phyloP scores from a whole-genome alignment of 2,113 vertebrate species.

The Pristiophorus japonicus region DNA sequence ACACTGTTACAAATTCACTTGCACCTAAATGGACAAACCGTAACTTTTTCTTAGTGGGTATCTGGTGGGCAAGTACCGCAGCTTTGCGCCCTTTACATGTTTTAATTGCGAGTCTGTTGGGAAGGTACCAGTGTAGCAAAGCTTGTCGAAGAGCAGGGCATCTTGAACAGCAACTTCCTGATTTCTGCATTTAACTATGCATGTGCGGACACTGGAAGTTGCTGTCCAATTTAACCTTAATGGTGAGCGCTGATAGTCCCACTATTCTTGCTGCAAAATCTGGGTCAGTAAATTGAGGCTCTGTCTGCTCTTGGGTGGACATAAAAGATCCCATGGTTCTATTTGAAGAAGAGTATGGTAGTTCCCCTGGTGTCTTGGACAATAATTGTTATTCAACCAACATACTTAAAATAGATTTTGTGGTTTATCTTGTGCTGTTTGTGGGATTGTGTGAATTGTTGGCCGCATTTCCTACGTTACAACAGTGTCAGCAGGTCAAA shows the following conservation, averaged over 20 bases:
- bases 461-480: neutral
- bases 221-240: neutral
- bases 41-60: too few relatives aligned
- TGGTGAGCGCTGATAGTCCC: too few relatives aligned
- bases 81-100: neutral
- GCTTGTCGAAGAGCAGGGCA: neutral
- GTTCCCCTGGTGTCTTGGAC: neutral
- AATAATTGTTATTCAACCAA: neutral
- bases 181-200: neutral
- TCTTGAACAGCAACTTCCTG: neutral
- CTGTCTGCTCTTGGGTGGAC: neutral
- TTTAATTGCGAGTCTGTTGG: neutral
- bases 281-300: neutral
- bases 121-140: too few relatives aligned
- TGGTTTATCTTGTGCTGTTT: neutral
- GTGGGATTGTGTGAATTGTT: neutral
- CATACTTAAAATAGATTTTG: neutral
- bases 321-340: neutral
- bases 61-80: too few relatives aligned
- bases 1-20: too few relatives aligned
- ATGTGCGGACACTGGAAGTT: neutral
- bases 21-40: too few relatives aligned
- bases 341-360: neutral
- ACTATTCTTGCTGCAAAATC: neutral
- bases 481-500: neutral